A percentile compares a stretch with the other conserved stretches of the same genome.
These are phyloP conservation scores for Salminus brasiliensis DNA, from an alignment of 2,113 vertebrate species.

Conservation along the genomic window DNA sequence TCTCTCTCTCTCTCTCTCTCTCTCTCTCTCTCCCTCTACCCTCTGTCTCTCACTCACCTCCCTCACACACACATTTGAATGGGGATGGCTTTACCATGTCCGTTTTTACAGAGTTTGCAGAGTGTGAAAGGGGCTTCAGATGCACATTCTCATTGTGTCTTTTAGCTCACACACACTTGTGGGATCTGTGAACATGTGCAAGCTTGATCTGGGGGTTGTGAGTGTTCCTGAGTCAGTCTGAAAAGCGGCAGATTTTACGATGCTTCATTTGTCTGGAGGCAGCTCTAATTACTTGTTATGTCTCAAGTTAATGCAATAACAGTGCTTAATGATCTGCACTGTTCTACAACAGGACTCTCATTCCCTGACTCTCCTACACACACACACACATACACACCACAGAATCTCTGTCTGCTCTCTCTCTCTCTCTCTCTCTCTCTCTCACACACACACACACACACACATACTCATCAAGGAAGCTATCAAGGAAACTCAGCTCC, in stretches of 20 bases:
- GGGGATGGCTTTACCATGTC: no score
- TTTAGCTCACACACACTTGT: background rate
- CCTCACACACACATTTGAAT: no score
- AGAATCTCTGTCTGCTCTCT: background rate
- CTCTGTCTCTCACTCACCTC: no score
- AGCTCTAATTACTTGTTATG: slow-evolving; percentile 5
- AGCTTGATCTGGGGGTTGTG: background rate
- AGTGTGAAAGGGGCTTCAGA: no score
- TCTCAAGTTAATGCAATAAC: slow-evolving; percentile 8
- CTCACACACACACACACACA: background rate
- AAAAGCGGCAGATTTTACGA: background rate
- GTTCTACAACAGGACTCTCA: background rate
- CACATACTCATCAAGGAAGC: background rate
- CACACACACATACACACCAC: background rate
- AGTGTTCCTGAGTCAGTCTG: background rate
- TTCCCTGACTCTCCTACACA: background rate
- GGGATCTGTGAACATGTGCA: background rate
- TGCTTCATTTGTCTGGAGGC: background rate
- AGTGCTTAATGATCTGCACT: background rate
- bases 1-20: no score
- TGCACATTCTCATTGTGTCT: background rate
- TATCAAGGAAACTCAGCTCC: background rate
- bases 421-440: background rate
- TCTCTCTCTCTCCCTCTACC: no score
- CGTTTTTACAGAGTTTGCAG: no score